Conservation (phyloP, 2,888 invertebrate species). For the Drosophila birchii region DNA sequence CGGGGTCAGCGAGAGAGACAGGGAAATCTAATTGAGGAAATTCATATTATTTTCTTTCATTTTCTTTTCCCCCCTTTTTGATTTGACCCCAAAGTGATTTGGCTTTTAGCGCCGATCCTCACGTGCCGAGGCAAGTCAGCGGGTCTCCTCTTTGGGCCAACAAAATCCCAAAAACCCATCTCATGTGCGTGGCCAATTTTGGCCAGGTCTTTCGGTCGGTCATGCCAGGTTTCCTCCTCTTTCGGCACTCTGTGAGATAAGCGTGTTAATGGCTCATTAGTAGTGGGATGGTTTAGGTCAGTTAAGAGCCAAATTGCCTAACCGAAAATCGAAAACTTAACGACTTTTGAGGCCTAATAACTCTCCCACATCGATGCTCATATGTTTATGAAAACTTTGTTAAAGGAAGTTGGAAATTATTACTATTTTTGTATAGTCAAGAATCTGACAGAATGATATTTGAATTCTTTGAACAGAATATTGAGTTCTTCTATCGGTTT, state of each 20-base stretch:
- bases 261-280: constrained; percentile 79
- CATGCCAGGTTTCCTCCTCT: constrained; percentile 15
- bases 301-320: constrained; percentile 55
- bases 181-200: constrained; percentile 71
- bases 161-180: constrained; percentile 15
- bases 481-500: constrained; percentile 10
- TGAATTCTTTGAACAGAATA: constrained; percentile 19
- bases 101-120: constrained; percentile 34
- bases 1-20: constrained; percentile 40
- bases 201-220: constrained; percentile 15
- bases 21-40: constrained; percentile 77
- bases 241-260: constrained; percentile 53
- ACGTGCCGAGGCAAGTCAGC: constrained; percentile 36
- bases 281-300: constrained; percentile 35
- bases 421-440: background rate
- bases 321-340: constrained; percentile 52
- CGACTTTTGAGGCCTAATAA: constrained; percentile 14
- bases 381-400: constrained; percentile 16
- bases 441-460: constrained; percentile 13
- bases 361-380: constrained; percentile 1
- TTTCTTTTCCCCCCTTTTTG: constrained; percentile 13
- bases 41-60: constrained; percentile 57
- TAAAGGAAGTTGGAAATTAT: constrained; percentile 42
- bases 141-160: constrained; percentile 33
- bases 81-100: constrained; percentile 64